Percentiles rank a stretch among this genome's conserved stretches.
Evolutionary conservation across 37 sponge, comb jelly and placozoan species (phyloP).

Genomic region (Hexactinellida sp.): DNA sequence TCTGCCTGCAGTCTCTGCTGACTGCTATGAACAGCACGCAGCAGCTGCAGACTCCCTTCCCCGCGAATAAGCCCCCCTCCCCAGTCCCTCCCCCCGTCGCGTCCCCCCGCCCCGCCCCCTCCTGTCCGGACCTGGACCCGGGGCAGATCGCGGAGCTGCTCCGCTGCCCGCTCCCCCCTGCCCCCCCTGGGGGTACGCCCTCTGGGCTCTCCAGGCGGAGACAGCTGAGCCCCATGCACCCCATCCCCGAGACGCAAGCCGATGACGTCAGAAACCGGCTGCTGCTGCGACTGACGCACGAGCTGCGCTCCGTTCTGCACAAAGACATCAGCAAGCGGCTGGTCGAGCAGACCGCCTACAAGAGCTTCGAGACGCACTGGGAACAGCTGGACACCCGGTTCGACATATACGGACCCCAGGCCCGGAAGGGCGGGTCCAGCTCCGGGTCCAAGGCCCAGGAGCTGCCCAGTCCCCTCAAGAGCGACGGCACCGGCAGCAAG

Average conservation of each 20-base stretch:
- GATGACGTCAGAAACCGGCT: not conserved
- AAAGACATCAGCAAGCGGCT: not conserved
- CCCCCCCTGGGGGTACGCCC: not conserved
- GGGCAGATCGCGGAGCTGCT: not conserved
- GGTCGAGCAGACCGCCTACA: not conserved
- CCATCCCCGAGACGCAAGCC: not conserved
- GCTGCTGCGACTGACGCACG: not conserved
- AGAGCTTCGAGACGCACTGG: not conserved
- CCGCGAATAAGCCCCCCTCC: not conserved
- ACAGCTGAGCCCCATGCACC: not conserved
- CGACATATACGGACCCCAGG: not conserved
- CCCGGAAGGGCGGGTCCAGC: not conserved
- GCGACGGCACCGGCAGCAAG: not conserved
- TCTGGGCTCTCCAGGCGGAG: not conserved
- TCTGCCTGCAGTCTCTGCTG: not conserved
- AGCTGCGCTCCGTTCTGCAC: not conserved
- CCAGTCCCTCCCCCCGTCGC: not conserved
- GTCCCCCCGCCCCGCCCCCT: not conserved
- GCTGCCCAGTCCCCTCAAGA: not conserved
- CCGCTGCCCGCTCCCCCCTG: not conserved
- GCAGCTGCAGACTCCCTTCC: not conserved
- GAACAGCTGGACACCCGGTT: not conserved
- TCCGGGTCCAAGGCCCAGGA: conserved; percentile 1
- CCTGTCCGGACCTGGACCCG: not conserved
- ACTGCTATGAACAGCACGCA: not conserved